These are phyloP conservation scores for Chiridota heheva DNA, from an alignment of 35 echinoderm and acorn worm genomes.

Conservation along the genomic window DNA sequence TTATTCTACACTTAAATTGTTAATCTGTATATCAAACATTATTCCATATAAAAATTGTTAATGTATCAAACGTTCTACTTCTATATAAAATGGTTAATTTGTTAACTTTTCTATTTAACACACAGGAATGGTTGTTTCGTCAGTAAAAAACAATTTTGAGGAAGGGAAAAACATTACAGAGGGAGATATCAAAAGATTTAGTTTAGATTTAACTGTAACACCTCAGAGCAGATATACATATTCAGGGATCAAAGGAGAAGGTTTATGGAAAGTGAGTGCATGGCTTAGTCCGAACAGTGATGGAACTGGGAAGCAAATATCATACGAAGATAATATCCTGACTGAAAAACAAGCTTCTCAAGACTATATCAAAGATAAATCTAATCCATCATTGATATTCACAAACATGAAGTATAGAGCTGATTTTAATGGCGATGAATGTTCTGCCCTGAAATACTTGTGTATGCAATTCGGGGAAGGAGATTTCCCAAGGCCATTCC, in stretches of 20 bases:
- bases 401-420: slow-evolving; percentile 3
- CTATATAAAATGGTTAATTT: no score
- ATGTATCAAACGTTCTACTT: no score
- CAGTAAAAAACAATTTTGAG: no score
- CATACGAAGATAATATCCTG: slow-evolving; percentile 53
- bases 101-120: no score
- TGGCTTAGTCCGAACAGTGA: slow-evolving; percentile 75
- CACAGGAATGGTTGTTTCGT: no score
- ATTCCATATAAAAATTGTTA: no score
- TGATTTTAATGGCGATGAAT: slow-evolving; percentile 25
- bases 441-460: slow-evolving; percentile 19
- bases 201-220: not conserved
- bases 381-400: no score
- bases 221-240: not conserved
- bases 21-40: no score
- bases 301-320: slow-evolving; percentile 56
- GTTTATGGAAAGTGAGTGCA: slow-evolving; percentile 63
- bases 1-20: no score
- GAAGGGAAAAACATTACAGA: not conserved
- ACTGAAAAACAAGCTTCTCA: slow-evolving; percentile 34
- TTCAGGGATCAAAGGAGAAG: slow-evolving; percentile 18
- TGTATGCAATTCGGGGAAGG: slow-evolving; percentile 22
- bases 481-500: not conserved
- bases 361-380: not conserved
- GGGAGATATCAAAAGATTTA: slow-evolving; percentile 1